Evolutionary conservation across 1,140 invertebrate genomes (phyloP).

Genomic region (Drosophila lini): DNA sequence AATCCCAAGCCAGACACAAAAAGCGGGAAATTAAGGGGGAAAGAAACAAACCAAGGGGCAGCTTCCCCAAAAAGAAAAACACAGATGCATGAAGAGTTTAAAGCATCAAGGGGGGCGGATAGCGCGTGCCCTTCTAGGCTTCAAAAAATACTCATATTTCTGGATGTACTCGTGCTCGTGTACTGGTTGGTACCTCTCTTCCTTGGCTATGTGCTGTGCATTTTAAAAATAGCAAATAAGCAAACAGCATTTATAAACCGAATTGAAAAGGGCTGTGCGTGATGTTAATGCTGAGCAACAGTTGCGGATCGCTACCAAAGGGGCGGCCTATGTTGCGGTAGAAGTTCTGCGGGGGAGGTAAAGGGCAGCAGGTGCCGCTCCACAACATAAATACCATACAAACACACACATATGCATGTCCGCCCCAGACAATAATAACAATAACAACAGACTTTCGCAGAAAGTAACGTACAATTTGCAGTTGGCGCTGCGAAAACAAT

Average conservation of each 20-base stretch:
- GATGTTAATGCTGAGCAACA: slow-evolving; percentile 67
- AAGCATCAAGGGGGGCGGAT: neutral
- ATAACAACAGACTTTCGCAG: slow-evolving; percentile 39
- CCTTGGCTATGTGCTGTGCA: slow-evolving; percentile 32
- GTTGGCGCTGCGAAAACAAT: slow-evolving; percentile 39
- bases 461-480: slow-evolving; percentile 70
- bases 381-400: slow-evolving; percentile 24
- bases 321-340: neutral
- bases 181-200: slow-evolving; percentile 14
- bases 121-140: slow-evolving; percentile 74
- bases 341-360: slow-evolving; percentile 1
- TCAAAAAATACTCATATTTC: slow-evolving; percentile 56
- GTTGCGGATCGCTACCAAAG: slow-evolving; percentile 24
- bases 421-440: slow-evolving; percentile 34
- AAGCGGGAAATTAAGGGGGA: slow-evolving; percentile 27
- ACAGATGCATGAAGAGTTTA: slow-evolving; percentile 57
- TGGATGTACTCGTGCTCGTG: slow-evolving; percentile 23
- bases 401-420: slow-evolving; percentile 13
- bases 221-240: slow-evolving; percentile 75
- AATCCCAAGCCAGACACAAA: slow-evolving; percentile 58
- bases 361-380: slow-evolving; percentile 53
- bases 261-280: slow-evolving; percentile 79
- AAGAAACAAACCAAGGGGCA: slow-evolving; percentile 14
- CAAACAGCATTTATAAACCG: slow-evolving; percentile 70
- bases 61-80: slow-evolving; percentile 50